A percentile compares a stretch with the other conserved stretches of the same genome.
Evolutionary conservation across 2,797 vertebrate genomes (phyloP).

Genomic region (Pyrocephalus nanus): DNA sequence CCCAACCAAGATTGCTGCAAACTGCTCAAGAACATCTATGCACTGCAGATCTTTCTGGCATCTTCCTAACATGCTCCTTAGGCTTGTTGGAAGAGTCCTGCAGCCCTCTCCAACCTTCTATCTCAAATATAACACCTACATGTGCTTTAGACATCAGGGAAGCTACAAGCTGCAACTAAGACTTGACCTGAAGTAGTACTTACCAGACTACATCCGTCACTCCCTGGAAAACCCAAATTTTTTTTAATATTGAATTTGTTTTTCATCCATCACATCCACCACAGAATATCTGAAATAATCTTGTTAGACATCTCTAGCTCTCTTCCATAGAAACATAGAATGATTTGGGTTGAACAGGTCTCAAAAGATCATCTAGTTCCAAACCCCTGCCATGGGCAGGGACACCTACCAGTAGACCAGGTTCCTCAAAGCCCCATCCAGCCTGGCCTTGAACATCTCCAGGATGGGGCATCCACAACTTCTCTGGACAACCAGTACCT

Average conservation of each 20-base stretch:
- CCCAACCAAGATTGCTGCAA: background rate
- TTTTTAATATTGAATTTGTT: background rate
- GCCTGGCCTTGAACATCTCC: background rate
- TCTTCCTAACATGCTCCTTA: background rate
- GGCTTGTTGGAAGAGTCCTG: background rate
- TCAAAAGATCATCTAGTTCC: background rate
- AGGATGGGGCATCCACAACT: background rate
- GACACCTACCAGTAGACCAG: background rate
- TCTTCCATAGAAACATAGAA: background rate
- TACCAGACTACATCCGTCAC: background rate
- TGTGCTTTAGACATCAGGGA: background rate
- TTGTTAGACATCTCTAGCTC: background rate
- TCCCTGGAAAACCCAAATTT: background rate
- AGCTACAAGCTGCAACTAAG: background rate
- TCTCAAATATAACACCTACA: accelerated
- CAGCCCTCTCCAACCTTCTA: background rate
- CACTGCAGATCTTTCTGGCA: background rate
- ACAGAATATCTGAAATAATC: background rate
- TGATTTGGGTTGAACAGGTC: background rate
- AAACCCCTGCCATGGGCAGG: background rate
- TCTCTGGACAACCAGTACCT: background rate
- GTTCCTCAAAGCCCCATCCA: background rate
- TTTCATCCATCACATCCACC: background rate
- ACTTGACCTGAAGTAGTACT: background rate
- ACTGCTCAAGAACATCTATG: background rate